Conservation (phyloP, 2,888 invertebrate species). For the Stictocephala bisonia region DNA sequence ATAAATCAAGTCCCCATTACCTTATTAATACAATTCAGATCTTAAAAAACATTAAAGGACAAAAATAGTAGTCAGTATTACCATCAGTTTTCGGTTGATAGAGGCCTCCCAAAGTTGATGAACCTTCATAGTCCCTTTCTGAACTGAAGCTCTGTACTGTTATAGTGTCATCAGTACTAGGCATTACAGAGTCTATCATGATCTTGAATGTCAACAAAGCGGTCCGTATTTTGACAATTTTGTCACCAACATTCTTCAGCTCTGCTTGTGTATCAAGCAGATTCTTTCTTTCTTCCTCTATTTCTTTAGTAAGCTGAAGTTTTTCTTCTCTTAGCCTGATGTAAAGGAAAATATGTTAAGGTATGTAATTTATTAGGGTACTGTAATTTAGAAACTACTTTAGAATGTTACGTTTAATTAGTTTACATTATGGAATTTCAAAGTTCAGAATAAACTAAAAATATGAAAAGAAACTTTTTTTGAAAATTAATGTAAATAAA, state of each 20-base stretch:
- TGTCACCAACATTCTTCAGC: slow-evolving; percentile 5
- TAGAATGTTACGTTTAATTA: no score
- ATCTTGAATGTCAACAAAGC: slow-evolving; percentile 36
- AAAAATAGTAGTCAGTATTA: not conserved
- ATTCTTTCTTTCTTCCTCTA: not conserved
- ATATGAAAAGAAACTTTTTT: no score
- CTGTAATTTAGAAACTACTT: no score
- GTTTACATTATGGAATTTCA: no score
- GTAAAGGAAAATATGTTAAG: not conserved
- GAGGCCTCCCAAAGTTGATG: not conserved
- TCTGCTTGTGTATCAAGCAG: slow-evolving; percentile 20
- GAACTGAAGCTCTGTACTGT: not conserved
- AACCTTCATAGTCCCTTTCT: not conserved
- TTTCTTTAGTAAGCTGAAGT: not conserved
- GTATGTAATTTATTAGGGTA: no score
- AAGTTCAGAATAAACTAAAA: no score
- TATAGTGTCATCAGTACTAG: not conserved
- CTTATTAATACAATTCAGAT: not conserved
- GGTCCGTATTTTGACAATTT: slow-evolving; percentile 33
- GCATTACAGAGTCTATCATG: slow-evolving; percentile 24
- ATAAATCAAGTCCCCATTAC: not conserved
- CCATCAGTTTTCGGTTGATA: slow-evolving; percentile 2
- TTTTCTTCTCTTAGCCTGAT: slow-evolving; percentile 1
- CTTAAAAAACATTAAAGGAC: not conserved
- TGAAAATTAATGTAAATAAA: no score